phyloP scores from a whole-genome alignment of 2,797 vertebrate species.

The Petrocephalus schoutedeni region DNA sequence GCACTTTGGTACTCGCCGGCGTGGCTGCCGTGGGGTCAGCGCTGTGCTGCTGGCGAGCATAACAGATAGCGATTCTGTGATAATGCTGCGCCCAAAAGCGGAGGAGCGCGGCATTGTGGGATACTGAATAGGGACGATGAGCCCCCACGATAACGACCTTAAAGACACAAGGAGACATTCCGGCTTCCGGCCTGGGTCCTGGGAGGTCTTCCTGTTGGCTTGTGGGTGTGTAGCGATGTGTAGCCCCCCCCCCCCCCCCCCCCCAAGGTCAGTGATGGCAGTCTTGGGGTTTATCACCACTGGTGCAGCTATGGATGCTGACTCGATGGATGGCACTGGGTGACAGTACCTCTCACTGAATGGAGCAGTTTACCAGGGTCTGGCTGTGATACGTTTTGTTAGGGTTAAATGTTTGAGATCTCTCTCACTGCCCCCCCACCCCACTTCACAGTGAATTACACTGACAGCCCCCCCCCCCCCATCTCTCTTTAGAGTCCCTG shows the following conservation, averaged over 20 bases:
- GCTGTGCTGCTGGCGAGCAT: not conserved
- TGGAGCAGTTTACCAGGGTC: not conserved
- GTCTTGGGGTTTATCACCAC: not conserved
- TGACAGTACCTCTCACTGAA: not conserved
- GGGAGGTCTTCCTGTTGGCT: not conserved
- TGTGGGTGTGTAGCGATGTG: not conserved
- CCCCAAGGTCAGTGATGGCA: not conserved
- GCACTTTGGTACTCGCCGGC: not conserved
- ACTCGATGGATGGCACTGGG: not conserved
- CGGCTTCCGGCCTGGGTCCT: not conserved
- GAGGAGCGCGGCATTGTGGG: not conserved
- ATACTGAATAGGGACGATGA: constrained; percentile 8
- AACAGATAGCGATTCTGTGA: not conserved
- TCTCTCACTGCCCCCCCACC: not conserved
- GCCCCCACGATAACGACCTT: not conserved
- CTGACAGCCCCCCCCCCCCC: not conserved
- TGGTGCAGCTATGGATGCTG: not conserved
- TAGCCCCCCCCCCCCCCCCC: not conserved
- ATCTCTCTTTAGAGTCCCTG: not conserved
- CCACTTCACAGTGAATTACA: not conserved
- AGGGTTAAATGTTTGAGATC: not conserved
- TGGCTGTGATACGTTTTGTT: not conserved
- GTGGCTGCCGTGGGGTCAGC: not conserved
- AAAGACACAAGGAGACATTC: not conserved
- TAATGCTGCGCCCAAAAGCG: not conserved